Conservation (phyloP, 2,113 vertebrate genomes). For the Chrysemys picta region DNA sequence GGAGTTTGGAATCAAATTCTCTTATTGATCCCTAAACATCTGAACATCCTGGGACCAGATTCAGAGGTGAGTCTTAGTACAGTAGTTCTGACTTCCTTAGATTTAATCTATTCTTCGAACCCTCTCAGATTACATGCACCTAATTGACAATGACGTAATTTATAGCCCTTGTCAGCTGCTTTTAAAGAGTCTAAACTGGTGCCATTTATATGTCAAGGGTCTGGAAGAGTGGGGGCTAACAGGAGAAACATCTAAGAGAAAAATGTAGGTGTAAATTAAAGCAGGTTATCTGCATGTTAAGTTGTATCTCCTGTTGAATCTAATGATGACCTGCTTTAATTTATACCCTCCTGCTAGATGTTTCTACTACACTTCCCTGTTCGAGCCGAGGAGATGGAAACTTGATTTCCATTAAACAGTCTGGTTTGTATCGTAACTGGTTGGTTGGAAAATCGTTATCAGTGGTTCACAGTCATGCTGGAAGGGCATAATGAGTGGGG, state of each 20-base stretch:
- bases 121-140: neutral
- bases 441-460: too few relatives aligned
- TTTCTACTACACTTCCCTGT: neutral
- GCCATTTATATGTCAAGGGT: neutral
- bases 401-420: neutral
- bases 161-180: neutral
- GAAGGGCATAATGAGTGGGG: too few relatives aligned
- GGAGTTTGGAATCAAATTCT: neutral
- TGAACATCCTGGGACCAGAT: neutral
- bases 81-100: too few relatives aligned
- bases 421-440: neutral
- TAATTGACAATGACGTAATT: neutral
- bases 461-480: too few relatives aligned
- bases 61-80: neutral
- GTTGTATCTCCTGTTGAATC: neutral
- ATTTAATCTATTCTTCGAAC: neutral
- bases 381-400: neutral
- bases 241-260: neutral
- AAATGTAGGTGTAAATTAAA: neutral
- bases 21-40: neutral
- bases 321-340: neutral
- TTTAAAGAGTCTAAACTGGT: neutral
- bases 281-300: neutral
- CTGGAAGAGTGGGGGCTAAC: neutral
- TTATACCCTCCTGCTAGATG: neutral